phyloP scores from a whole-genome alignment of 2,113 vertebrate species.

The Pelmatolapia mariae region DNA sequence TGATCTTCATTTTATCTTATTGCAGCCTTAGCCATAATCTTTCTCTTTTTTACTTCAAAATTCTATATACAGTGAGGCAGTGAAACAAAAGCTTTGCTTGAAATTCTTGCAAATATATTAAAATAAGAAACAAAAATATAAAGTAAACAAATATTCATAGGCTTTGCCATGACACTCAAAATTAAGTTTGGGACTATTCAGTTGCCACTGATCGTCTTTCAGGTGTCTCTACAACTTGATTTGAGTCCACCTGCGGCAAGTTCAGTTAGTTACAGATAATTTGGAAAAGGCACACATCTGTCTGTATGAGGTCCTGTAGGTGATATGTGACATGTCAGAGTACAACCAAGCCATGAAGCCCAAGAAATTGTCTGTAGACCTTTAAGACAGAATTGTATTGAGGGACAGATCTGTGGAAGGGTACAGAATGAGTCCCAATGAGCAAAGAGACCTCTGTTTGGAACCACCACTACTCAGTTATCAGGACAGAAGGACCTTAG shows the following conservation, averaged over 20 bases:
- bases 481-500: neutral
- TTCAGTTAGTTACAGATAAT: neutral
- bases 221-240: neutral
- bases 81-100: neutral
- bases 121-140: neutral
- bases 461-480: neutral
- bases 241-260: neutral
- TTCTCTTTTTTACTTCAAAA: neutral
- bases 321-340: neutral
- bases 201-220: neutral
- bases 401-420: neutral
- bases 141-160: neutral
- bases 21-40: neutral
- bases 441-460: rapidly evolving
- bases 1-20: neutral
- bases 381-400: neutral
- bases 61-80: neutral
- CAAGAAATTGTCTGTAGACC: neutral
- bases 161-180: neutral
- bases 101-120: neutral
- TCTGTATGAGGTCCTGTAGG: neutral
- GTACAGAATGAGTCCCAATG: neutral
- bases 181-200: neutral
- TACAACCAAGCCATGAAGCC: rapidly evolving
- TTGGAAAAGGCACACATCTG: neutral